phyloP scores from a whole-genome alignment of 92 coral and sea anemone species.

The Montipora capitata region DNA sequence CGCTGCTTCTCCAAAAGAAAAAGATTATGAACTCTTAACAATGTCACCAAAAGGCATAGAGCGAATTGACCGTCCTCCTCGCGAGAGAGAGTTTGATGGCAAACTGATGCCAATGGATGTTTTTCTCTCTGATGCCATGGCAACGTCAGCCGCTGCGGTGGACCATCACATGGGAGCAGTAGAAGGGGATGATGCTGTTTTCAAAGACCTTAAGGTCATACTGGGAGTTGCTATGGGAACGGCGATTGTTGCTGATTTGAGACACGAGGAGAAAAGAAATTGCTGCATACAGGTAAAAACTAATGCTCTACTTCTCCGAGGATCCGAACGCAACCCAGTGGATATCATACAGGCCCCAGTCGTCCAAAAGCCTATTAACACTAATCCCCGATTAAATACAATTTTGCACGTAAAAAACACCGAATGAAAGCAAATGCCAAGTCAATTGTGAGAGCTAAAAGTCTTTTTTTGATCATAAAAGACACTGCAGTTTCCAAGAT shows the following conservation, averaged over 20 bases:
- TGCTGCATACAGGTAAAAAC: constrained; percentile 39
- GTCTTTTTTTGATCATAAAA: too few relatives aligned
- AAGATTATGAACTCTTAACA: constrained; percentile 69
- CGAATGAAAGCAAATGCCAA: too few relatives aligned
- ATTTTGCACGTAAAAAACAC: too few relatives aligned
- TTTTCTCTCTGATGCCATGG: constrained; percentile 92
- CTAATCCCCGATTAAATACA: too few relatives aligned
- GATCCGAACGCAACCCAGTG: neutral
- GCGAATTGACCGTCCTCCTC: constrained; percentile 70
- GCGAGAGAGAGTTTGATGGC: constrained; percentile 71
- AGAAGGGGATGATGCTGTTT: constrained; percentile 50
- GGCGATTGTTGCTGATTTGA: constrained; percentile 81
- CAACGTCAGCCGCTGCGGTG: constrained; percentile 92
- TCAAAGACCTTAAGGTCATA: constrained; percentile 78
- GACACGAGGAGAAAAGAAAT: constrained; percentile 60
- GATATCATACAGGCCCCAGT: neutral
- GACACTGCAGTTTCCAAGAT: too few relatives aligned
- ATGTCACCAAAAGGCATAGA: constrained; percentile 79
- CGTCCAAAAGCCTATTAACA: too few relatives aligned
- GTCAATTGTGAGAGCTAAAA: too few relatives aligned
- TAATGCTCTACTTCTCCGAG: neutral
- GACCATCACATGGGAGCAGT: constrained; percentile 86
- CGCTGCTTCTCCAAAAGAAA: constrained; percentile 29
- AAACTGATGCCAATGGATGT: constrained; percentile 81
- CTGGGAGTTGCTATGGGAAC: constrained; percentile 89